Conservation (phyloP, 2,888 invertebrate genomes). For the Busseola fusca region DNA sequence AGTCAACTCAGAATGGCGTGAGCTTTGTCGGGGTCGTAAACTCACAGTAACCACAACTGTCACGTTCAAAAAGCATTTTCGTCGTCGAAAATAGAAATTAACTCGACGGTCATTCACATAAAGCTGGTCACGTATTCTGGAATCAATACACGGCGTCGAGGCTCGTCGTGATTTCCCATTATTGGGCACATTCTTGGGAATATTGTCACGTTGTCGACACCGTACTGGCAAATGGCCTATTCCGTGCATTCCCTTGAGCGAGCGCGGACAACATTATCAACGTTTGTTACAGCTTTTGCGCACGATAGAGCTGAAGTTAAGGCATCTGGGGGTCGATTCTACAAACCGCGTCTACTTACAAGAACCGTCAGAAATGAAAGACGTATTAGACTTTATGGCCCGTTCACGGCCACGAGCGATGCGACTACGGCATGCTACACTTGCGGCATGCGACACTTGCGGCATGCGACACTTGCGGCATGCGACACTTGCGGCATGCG, state of each 20-base stretch:
- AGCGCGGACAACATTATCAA: constrained; percentile 70
- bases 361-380: constrained; percentile 27
- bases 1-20: constrained; percentile 40
- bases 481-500: background rate
- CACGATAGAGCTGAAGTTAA: constrained; percentile 62
- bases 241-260: constrained; percentile 65
- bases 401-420: background rate
- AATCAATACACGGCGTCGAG: constrained; percentile 69
- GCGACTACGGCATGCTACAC: background rate
- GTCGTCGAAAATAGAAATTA: constrained; percentile 70
- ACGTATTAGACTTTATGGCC: constrained; percentile 37
- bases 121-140: constrained; percentile 66
- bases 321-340: constrained; percentile 62
- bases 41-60: constrained; percentile 64
- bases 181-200: constrained; percentile 70
- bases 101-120: constrained; percentile 65
- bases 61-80: constrained; percentile 67
- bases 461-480: no score
- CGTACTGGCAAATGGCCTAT: constrained; percentile 68
- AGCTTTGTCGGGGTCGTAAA: constrained; percentile 54
- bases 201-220: constrained; percentile 70
- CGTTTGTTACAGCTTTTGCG: constrained; percentile 68
- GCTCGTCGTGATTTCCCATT: constrained; percentile 62
- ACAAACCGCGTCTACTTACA: constrained; percentile 56
- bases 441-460: no score